Percentiles rank a stretch among this genome's conserved stretches.
Evolutionary conservation across 2,888 invertebrate species (phyloP).

Genomic region (Lymantria monacha): DNA sequence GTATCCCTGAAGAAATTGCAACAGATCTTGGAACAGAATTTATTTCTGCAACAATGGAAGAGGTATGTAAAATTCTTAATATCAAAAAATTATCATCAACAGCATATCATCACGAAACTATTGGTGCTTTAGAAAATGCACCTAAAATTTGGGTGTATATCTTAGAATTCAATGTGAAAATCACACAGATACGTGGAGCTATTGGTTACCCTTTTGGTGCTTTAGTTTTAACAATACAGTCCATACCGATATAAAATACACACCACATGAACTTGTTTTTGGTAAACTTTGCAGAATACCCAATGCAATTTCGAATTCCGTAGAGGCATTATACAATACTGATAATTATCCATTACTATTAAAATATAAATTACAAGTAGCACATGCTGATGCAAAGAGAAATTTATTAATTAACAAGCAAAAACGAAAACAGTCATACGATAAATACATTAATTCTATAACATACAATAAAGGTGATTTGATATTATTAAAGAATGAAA

Average conservation of each 20-base stretch:
- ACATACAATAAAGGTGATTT: constrained; percentile 4
- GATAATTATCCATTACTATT: constrained; percentile 6
- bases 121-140: constrained; percentile 15
- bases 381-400: constrained; percentile 5
- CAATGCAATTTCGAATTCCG: background rate
- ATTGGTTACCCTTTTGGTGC: background rate
- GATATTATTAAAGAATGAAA: constrained; percentile 9
- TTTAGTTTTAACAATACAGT: too few relatives aligned
- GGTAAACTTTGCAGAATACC: constrained; percentile 5
- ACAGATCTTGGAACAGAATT: constrained; percentile 11
- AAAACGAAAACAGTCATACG: constrained; percentile 1
- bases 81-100: constrained; percentile 16
- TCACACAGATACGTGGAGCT: background rate
- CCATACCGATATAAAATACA: background rate
- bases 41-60: constrained; percentile 5
- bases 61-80: constrained; percentile 18
- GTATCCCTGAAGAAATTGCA: constrained; percentile 4
- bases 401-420: constrained; percentile 5
- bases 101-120: constrained; percentile 14
- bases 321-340: constrained; percentile 7
- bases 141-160: background rate
- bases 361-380: constrained; percentile 6
- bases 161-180: background rate
- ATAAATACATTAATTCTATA: background rate
- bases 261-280: constrained; percentile 4